Evolutionary conservation across 2,113 vertebrate genomes (phyloP), one percentile per base, ranked within the genome.

Genomic region (Noturus placidus): DNA sequence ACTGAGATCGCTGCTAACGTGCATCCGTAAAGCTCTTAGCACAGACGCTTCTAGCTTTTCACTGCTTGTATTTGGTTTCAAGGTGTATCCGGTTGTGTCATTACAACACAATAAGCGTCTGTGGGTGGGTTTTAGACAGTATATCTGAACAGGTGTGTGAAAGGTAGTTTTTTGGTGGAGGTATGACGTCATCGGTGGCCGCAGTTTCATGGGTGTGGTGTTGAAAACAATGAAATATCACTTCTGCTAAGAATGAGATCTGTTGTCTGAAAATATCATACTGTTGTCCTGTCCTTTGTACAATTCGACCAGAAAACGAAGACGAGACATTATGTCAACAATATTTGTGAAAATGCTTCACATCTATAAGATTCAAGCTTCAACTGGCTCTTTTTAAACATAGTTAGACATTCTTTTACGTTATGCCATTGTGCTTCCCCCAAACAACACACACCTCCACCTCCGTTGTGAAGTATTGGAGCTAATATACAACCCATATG

Each of bases 401-500:
- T 15, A 30, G 33, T 69, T 33, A 15, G 2, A 33, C 33, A 33
- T 33, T 33, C 3, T 33, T 69, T 69, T 69, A 15, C 30, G 14
- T 50, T 56, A 30, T 90, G 92, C 88, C 91, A 89, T 82, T 38
- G 15, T 67, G 54, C 77, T 87, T 92, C 80, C 85, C 90, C 92
- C 15, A 50, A 92, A 88, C 82, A 79, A n/a, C 88, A 84, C 87
- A 91, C 87, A 92, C 90, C 88, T 90, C 91, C 46, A 50, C 8
- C 46, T 50, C 46, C 9, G 1, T 50, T 50, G 46, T 50, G 8
- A 50, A 50, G 46, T 50, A 10, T 50, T 10, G 46, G 42, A 6
- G 46, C 46, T 10, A 50, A 50, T 50, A 50, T 10, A 50, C 0
- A 50, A 50, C 9, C 9, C 46, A 50, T 10, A 50, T 10, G 46